These are phyloP conservation scores for Teleogryllus occipitalis DNA, from an alignment of 1,140 invertebrate genomes.

Conservation along the genomic window DNA sequence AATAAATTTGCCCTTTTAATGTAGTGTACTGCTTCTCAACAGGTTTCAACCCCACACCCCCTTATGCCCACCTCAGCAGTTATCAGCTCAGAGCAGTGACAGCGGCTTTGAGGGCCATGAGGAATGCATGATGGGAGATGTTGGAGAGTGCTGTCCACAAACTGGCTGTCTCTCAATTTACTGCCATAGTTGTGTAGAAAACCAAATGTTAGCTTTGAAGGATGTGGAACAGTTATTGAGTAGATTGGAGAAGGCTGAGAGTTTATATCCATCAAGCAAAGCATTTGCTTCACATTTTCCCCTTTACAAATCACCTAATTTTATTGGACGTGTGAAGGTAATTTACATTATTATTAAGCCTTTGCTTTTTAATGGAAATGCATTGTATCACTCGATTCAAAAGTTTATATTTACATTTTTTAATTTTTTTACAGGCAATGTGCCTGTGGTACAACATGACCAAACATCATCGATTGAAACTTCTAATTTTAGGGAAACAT, in stretches of 20 bases:
- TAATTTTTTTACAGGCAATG: slow-evolving; percentile 48
- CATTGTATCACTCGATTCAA: not conserved
- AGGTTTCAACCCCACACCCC: not conserved
- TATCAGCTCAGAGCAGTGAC: slow-evolving; percentile 14
- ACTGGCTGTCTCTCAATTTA: slow-evolving; percentile 58
- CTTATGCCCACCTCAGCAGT: slow-evolving; percentile 12
- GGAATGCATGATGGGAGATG: slow-evolving; percentile 32
- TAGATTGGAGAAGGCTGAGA: slow-evolving; percentile 65
- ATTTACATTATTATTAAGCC: not conserved
- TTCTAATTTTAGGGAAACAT: slow-evolving; percentile 68
- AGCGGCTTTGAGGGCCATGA: slow-evolving; percentile 11
- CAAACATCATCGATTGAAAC: slow-evolving; percentile 68
- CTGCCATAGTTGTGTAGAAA: slow-evolving; percentile 56
- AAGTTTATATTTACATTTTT: not conserved
- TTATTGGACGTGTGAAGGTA: slow-evolving; percentile 55
- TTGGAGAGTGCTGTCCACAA: not conserved
- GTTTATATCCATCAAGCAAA: slow-evolving; percentile 75
- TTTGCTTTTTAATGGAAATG: not conserved
- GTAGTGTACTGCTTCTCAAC: not conserved
- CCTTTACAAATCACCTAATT: slow-evolving; percentile 55
- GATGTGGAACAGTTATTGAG: slow-evolving; percentile 63
- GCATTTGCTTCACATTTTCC: slow-evolving; percentile 66
- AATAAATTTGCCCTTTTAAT: not conserved
- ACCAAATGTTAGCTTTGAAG: slow-evolving; percentile 59
- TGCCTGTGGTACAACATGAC: slow-evolving; percentile 88